These are phyloP conservation scores for Tribolium madens DNA, from an alignment of 1,140 invertebrate genomes.

Conservation along the genomic window DNA sequence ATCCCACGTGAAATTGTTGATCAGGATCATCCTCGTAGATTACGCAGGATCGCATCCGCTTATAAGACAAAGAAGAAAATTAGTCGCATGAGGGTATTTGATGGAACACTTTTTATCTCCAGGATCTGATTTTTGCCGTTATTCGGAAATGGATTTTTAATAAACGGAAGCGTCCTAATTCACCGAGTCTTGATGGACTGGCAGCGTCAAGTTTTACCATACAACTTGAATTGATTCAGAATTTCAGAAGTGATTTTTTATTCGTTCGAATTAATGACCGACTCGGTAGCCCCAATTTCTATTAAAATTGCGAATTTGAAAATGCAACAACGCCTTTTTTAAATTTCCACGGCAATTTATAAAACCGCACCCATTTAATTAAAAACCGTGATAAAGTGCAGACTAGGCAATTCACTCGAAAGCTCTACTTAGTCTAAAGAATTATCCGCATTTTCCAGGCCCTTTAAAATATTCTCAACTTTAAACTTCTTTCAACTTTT, in stretches of 20 bases:
- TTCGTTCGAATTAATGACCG: constrained; percentile 8
- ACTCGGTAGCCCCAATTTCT: background rate
- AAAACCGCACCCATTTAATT: constrained; percentile 36
- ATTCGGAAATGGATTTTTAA: constrained; percentile 35
- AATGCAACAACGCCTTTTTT: constrained; percentile 35
- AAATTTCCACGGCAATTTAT: constrained; percentile 37
- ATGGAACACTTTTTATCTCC: background rate
- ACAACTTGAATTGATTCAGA: constrained; percentile 15
- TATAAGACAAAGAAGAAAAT: constrained; percentile 22
- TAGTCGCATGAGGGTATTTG: background rate
- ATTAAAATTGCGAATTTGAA: constrained; percentile 33
- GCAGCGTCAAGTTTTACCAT: background rate
- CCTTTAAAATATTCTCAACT: constrained; percentile 26
- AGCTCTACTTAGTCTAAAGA: constrained; percentile 37
- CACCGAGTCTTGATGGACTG: constrained; percentile 26
- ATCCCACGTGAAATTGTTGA: constrained; percentile 48
- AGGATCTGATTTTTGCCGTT: background rate
- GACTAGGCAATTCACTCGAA: constrained; percentile 35
- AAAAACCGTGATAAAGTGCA: constrained; percentile 36
- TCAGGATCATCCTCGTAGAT: constrained; percentile 25
- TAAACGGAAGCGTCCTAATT: constrained; percentile 24
- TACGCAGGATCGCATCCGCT: constrained; percentile 13
- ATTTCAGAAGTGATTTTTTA: constrained; percentile 25
- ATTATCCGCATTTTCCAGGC: constrained; percentile 32
- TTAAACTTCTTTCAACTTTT: constrained; percentile 35